These are phyloP conservation scores for Ictalurus furcatus DNA, from an alignment of 2,113 vertebrate genomes.

Conservation along the genomic window DNA sequence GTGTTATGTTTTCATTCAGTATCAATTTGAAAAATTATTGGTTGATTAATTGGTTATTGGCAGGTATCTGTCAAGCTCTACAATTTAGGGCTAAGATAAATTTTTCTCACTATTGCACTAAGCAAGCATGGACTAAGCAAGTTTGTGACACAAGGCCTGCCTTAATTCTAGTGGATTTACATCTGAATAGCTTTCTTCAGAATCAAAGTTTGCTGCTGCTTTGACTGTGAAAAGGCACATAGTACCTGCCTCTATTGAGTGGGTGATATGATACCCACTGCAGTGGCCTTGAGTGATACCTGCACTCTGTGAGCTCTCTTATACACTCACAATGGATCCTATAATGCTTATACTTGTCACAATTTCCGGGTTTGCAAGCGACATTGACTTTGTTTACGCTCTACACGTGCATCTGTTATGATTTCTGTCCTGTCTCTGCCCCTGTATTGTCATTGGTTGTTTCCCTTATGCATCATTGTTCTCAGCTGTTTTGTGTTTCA, in stretches of 20 bases:
- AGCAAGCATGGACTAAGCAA: neutral
- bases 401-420: too few relatives aligned
- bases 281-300: constrained; percentile 8
- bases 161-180: neutral
- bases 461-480: too few relatives aligned
- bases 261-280: constrained; percentile 41
- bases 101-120: neutral
- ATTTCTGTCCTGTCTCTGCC: too few relatives aligned
- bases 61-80: too few relatives aligned
- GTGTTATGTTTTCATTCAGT: too few relatives aligned
- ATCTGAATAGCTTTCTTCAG: neutral
- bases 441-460: too few relatives aligned
- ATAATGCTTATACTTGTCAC: neutral
- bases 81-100: neutral
- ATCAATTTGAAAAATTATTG: too few relatives aligned
- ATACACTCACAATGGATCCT: constrained; percentile 15
- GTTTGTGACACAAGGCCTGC: neutral
- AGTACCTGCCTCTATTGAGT: constrained; percentile 20
- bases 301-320: neutral
- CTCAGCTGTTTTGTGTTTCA: too few relatives aligned
- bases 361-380: too few relatives aligned
- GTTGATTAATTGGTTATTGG: too few relatives aligned
- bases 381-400: too few relatives aligned
- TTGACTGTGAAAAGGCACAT: constrained; percentile 29
- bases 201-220: constrained; percentile 2